Conservation (phyloP, 2,888 invertebrate species). For the Plebejus melissa region DNA sequence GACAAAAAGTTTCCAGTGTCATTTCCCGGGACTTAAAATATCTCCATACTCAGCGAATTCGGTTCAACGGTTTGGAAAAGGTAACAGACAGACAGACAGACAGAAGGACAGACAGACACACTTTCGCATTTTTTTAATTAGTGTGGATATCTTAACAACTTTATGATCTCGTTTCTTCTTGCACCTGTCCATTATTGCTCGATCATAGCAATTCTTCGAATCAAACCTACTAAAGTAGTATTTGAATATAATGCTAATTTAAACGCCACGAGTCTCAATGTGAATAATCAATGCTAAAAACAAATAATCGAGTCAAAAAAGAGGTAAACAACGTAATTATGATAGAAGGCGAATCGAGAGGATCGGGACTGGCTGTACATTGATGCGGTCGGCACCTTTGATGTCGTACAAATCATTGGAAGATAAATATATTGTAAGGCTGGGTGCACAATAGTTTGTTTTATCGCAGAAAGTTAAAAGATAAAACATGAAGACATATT, state of each 20-base stretch:
- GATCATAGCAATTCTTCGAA: slow-evolving; percentile 3
- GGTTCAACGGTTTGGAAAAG: too few relatives aligned
- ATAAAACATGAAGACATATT: too few relatives aligned
- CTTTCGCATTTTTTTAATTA: too few relatives aligned
- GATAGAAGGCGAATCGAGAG: slow-evolving; percentile 47
- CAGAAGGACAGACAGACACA: too few relatives aligned
- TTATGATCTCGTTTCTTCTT: background rate
- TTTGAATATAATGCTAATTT: slow-evolving; percentile 3
- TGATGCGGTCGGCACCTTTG: slow-evolving; percentile 48
- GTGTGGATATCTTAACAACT: background rate
- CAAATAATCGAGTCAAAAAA: slow-evolving; percentile 48
- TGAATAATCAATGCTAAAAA: slow-evolving; percentile 20
- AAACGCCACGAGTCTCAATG: background rate
- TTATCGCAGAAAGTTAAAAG: too few relatives aligned
- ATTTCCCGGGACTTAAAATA: too few relatives aligned
- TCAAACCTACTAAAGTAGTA: background rate
- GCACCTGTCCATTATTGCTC: background rate
- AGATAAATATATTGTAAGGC: slow-evolving; percentile 33
- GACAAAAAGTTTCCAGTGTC: too few relatives aligned
- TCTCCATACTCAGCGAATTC: too few relatives aligned
- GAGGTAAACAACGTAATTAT: slow-evolving; percentile 57
- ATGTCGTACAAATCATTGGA: slow-evolving; percentile 37
- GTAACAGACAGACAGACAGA: too few relatives aligned
- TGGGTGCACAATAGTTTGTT: slow-evolving; percentile 17
- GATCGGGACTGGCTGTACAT: slow-evolving; percentile 42